These are phyloP conservation scores for Fringilla coelebs DNA, from an alignment of 2,797 vertebrate genomes.

Conservation along the genomic window DNA sequence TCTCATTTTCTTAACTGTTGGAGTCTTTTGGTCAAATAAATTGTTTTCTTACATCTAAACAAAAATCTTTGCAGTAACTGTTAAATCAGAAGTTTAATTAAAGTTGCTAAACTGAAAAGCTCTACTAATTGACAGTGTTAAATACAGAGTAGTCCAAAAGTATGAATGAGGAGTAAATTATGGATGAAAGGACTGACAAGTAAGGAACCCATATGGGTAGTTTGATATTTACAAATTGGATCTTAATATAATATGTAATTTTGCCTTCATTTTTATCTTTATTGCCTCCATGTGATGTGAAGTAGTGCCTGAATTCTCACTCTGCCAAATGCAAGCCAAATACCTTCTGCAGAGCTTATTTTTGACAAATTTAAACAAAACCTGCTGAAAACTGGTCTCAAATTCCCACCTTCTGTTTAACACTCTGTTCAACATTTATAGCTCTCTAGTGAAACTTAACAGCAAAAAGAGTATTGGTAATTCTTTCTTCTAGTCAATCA, in stretches of 20 bases:
- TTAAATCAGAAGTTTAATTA: neutral
- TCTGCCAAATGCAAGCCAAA: neutral
- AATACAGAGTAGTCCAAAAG: neutral
- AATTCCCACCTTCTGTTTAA: neutral
- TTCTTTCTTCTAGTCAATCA: neutral
- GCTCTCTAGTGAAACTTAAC: neutral
- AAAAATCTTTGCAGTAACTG: neutral
- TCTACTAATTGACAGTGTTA: neutral
- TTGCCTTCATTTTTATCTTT: neutral
- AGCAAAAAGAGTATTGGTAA: neutral
- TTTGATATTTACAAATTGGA: neutral
- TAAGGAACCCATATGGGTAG: neutral
- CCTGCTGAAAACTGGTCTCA: neutral
- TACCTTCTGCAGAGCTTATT: neutral
- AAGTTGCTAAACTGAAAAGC: neutral
- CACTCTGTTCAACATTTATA: neutral
- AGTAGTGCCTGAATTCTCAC: neutral
- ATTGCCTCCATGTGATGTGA: neutral
- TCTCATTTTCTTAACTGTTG: neutral
- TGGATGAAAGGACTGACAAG: neutral
- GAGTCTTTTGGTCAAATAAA: conserved; percentile 1
- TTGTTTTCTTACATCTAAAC: neutral
- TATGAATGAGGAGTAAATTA: neutral
- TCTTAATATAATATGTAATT: neutral
- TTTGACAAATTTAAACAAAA: neutral